Base-by-base conservation (phyloP, 1,140 invertebrate genomes). In the Euglossa dilemma region DNA sequence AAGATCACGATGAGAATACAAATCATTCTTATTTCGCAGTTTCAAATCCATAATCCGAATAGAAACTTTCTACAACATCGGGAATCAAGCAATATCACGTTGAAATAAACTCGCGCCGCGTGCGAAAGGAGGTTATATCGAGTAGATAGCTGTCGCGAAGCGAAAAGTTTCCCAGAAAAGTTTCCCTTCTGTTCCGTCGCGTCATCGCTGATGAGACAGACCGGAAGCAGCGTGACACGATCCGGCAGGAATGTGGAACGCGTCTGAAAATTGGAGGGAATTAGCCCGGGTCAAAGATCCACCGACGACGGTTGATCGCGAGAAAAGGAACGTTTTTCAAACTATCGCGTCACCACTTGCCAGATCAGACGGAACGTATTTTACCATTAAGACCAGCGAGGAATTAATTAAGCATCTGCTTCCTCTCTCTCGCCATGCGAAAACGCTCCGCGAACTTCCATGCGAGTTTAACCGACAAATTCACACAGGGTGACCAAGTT, bases 231-330 rank as follows among this genome's bases (percentile, higher is more conserved):
- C 45, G 66, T 79, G 81, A 83, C 75, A 76, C 75, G 50, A 63
- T 76, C 67, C 25, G 16, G 8, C 8, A 71, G 25, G 81, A 79
- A 83, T 83, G 66, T 79, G 57, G 28, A 56, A 59, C 81, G 73
- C 81, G 57, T 71, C 23, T 83, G 64, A 25, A 84, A 75, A 79
- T 71, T 80, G 67, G 47, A 63, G 63, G 71, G 66, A 83, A 83
- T 74, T 72, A 80, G 86, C 79, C 25, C 64, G 69, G 86, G 86
- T 88, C 88, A 86, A 83, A 89, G 88, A 85, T 86, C 75, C 76
- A 66, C 70, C n/a, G 64, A 64, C n/a, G 52, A 66, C 59, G 52
- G 74, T 75, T 61, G 64, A 61, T 83, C 66, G 54, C 72, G 50
- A 43, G 73, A 50, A 82, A 59, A 70, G 56, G 54, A 70, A 70